Conservation (phyloP, 2,888 invertebrate genomes). For the Sesia apiformis region DNA sequence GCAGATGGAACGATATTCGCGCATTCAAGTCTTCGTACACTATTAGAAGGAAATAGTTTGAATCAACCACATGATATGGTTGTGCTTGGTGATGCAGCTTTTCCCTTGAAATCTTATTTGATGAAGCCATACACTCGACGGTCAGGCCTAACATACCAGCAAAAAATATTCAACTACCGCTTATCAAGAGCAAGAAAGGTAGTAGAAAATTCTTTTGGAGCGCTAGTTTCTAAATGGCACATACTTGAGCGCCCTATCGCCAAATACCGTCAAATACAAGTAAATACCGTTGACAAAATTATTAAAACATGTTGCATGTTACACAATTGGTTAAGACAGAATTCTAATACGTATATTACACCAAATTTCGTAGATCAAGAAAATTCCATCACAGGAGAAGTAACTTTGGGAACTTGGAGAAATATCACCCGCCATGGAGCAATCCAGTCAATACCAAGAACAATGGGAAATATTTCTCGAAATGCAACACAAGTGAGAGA, state of each 20-base stretch:
- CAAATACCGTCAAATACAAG: too few relatives aligned
- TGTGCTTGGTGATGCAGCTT: neutral
- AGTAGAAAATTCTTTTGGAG: neutral
- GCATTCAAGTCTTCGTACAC: constrained; percentile 9
- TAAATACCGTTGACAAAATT: neutral
- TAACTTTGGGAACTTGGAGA: too few relatives aligned
- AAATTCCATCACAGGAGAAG: too few relatives aligned
- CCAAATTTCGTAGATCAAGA: too few relatives aligned
- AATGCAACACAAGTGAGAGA: too few relatives aligned
- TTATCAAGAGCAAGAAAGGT: neutral
- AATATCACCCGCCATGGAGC: too few relatives aligned
- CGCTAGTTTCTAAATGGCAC: neutral
- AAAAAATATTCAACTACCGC: neutral
- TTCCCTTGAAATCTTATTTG: neutral
- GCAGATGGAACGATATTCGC: constrained; percentile 9
- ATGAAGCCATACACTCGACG: neutral
- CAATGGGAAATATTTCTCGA: too few relatives aligned
- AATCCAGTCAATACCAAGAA: too few relatives aligned
- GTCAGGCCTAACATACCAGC: neutral
- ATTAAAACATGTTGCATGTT: neutral
- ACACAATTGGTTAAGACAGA: too few relatives aligned
- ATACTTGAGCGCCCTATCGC: neutral
- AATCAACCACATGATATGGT: neutral
- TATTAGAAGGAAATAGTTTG: constrained; percentile 10
- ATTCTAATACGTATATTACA: too few relatives aligned